Conservation (phyloP, 2,113 vertebrate genomes). For the Scolopax mira region DNA sequence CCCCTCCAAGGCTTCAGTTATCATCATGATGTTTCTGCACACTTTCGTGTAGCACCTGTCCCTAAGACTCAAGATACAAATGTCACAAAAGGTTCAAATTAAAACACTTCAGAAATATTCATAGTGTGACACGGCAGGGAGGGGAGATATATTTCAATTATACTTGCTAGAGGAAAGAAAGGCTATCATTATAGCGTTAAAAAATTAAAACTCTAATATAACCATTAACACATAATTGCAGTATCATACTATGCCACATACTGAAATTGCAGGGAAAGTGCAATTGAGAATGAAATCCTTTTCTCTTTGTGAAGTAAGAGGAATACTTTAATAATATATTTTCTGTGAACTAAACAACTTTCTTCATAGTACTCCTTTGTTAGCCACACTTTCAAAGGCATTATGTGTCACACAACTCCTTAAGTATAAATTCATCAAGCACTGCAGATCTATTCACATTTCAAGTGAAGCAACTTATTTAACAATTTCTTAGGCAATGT, state of each 20-base stretch:
- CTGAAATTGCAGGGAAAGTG: neutral
- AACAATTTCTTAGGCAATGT: conserved; percentile 64
- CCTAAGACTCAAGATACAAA: neutral
- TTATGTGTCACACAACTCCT: neutral
- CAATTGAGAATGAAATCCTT: neutral
- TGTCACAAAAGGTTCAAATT: neutral
- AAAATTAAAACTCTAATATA: conserved; percentile 12
- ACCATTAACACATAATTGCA: conserved; percentile 8
- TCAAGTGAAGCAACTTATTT: conserved; percentile 65
- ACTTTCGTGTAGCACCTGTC: neutral
- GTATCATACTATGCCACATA: neutral
- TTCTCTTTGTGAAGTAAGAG: neutral
- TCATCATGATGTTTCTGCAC: neutral
- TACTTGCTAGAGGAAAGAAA: neutral
- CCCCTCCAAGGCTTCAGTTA: neutral
- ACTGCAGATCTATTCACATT: conserved; percentile 42
- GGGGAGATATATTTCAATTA: neutral
- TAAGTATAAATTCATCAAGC: conserved; percentile 41
- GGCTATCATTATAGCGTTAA: neutral
- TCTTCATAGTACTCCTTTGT: neutral
- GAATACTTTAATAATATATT: neutral
- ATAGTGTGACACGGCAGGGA: neutral
- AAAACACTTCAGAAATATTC: conserved; percentile 4
- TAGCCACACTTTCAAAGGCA: neutral
- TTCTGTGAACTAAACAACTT: conserved; percentile 14